A percentile compares a stretch with the other conserved stretches of the same genome.
These are phyloP conservation scores for Idaea aversata DNA, from an alignment of 2,888 invertebrate genomes.

Conservation along the genomic window DNA sequence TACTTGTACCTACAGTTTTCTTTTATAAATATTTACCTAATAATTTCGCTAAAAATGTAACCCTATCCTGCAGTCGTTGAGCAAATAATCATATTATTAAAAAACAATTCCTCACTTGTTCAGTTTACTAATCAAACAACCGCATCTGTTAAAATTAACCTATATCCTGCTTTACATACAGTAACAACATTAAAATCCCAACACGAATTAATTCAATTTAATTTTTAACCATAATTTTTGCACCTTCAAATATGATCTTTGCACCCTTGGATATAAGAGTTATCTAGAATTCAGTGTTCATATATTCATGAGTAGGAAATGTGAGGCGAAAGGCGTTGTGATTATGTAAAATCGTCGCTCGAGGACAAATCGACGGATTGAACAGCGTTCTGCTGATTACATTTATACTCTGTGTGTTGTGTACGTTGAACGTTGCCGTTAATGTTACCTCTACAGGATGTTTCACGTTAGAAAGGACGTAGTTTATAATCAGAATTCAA, in stretches of 20 bases:
- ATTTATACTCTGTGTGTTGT: slow-evolving; percentile 15
- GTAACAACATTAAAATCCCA: not conserved
- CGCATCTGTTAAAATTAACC: not conserved
- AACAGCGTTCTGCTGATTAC: slow-evolving; percentile 14
- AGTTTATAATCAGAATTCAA: no score
- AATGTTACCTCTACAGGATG: slow-evolving; percentile 12
- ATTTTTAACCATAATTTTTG: not conserved
- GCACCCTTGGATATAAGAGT: not conserved
- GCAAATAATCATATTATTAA: not conserved
- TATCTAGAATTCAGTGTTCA: not conserved
- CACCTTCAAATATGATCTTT: not conserved
- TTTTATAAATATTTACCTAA: no score
- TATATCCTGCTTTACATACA: not conserved
- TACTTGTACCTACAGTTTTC: no score
- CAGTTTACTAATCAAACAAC: not conserved
- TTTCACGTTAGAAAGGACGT: slow-evolving; percentile 5
- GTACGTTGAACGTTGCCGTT: no score
- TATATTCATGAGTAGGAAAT: not conserved
- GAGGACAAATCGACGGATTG: slow-evolving; percentile 5
- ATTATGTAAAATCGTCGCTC: slow-evolving; percentile 18
- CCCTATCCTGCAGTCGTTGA: not conserved
- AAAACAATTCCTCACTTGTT: not conserved
- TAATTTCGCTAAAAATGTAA: not conserved
- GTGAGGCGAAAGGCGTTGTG: slow-evolving; percentile 8
- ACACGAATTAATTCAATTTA: not conserved